Base-by-base conservation (phyloP, 2,888 invertebrate species). In the Drosophila borealis region DNA sequence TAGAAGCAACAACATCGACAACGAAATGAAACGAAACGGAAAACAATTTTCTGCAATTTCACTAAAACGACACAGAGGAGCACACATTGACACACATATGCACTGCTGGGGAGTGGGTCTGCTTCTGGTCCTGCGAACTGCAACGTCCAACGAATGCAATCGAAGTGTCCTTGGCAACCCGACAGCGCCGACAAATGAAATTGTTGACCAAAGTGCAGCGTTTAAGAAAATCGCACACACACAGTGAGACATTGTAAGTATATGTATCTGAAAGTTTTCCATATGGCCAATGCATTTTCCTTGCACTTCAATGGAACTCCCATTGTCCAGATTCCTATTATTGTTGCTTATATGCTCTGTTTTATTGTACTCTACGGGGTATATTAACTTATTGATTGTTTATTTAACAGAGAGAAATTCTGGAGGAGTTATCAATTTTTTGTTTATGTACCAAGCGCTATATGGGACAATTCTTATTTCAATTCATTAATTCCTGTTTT, bases 41-140 rank as follows among this genome's bases (percentile, higher is more conserved):
- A 89, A 85, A 85, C 85, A 85, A 89, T 85, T 87, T 89, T 85
- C 66, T 87, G 81, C 85, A 89, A 85, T 85, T 85, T 85, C 57
- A 81, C 88, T 85, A 77, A 81, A 84, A 89, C 72, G 85, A 75
- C 74, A 78, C 55, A 74, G 36, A 48, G 48, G n/a, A 46, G 13
- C 49, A 60, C 85, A 64, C 53, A 85, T 54, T 79, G 78, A 74
- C 87, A 88, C 81, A 82, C 68, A 74, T 74, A 59, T 72, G 48
- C 42, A 46, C 45, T 14, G 34, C 13, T 45, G 37, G 14, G 21
- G 67, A 19, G 29, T n/a, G 51, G 9, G 37, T 6, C 21, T 13
- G 50, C 29, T 29, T 29, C 29, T 29, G 36, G 3, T 39, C 29
- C 34, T 53, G 50, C 39, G n/a, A 51, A 66, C 41, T 45, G 34